Base-by-base conservation (phyloP, 1,140 invertebrate species). In the Tribolium castaneum region DNA sequence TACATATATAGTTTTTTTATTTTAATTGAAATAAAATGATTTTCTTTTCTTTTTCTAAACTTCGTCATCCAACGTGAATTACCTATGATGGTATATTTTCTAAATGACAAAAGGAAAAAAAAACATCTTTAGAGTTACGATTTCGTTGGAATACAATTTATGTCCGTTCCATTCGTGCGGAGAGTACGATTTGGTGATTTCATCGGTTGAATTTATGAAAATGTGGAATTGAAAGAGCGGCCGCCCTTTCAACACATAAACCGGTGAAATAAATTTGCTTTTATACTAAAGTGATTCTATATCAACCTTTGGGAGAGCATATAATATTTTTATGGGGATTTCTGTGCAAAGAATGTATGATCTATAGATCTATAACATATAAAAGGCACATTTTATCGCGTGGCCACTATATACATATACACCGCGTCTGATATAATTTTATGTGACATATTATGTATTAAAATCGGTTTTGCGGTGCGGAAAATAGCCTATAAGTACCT, bases 281-380 rank as follows among this genome's bases (percentile, higher is more conserved):
- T 79, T 79, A 79, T 79, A 62, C 56, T 70, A 74, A 79, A 79
- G 78, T 79, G 78, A 79, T 79, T 79, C 75, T 76, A 39, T 73
- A 79, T 71, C 73, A 79, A 73, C 75, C 66, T 54, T 76, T 72
- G 35, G 75, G 54, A 54, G 74, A 78, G 74, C 75, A 73, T 82
- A 82, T 81, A 80, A 83, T 81, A 82, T 83, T 84, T 85, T 83
- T 85, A 85, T 84, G 81, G 82, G 79, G 80, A 85, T 84, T 82
- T 83, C 78, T 82, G 82, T 82, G 80, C 78, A 82, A 78, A 83
- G 82, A 81, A 82, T 81, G 66, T 77, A 78, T 84, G 80, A 83
- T 83, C 80, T 84, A 84, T 84, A 81, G 82, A 84, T 83, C 77
- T 83, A 82, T 81, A 81, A 82, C 78, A 84, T 82, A 83, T 82